A percentile compares a stretch with the other conserved stretches of the same genome.
phyloP scores from a whole-genome alignment of 2,888 invertebrate species.

The Germaria angustata region DNA sequence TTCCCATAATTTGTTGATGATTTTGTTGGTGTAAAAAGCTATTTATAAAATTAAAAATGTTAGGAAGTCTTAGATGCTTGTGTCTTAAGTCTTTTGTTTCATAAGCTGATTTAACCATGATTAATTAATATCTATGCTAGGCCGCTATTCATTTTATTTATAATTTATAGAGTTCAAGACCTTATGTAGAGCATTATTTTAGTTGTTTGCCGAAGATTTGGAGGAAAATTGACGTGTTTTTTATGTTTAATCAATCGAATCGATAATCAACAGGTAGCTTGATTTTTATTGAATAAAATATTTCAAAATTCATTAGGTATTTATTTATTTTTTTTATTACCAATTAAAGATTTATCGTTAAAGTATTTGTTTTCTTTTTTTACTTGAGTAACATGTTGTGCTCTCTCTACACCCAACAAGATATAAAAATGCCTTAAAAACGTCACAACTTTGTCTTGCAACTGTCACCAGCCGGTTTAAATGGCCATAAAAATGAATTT shows the following conservation, averaged over 20 bases:
- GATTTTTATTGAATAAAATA: conserved; percentile 28
- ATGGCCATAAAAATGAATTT: conserved; percentile 50
- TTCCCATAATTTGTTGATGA: too few species aligned
- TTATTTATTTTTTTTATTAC: conserved; percentile 15
- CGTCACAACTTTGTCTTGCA: conserved; percentile 43
- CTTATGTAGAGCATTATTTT: too few species aligned
- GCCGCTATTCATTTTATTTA: too few species aligned
- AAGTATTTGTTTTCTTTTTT: not conserved
- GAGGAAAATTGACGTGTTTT: too few species aligned
- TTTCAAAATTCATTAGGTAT: conserved; percentile 42
- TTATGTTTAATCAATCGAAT: not conserved
- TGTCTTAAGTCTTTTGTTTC: not conserved
- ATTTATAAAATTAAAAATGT: too few species aligned
- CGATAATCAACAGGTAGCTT: not conserved
- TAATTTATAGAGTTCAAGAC: too few species aligned
- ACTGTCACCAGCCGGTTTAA: conserved; percentile 24
- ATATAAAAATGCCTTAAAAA: conserved; percentile 46
- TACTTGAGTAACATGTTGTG: conserved; percentile 4
- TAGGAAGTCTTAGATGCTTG: too few species aligned
- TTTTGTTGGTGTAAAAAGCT: too few species aligned
- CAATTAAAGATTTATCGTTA: conserved; percentile 26
- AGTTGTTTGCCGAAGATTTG: too few species aligned
- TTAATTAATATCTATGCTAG: too few species aligned
- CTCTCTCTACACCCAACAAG: not conserved
- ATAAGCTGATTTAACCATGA: too few species aligned